These are phyloP conservation scores for Pomacea maculata DNA, from an alignment of 1,140 invertebrate genomes.

Conservation along the genomic window DNA sequence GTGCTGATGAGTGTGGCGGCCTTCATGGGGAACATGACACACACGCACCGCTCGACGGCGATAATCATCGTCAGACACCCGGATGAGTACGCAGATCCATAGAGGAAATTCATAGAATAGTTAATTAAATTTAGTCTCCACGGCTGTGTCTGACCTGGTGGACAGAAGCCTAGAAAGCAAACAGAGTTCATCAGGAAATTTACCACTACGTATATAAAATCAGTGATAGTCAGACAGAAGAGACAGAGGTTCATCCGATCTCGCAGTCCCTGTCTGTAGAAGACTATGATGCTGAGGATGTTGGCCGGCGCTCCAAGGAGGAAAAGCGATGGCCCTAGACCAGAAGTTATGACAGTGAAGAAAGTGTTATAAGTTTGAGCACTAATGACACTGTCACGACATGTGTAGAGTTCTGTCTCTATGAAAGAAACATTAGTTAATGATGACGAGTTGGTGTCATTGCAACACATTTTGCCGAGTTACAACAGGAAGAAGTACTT, in stretches of 20 bases:
- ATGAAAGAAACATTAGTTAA: too few species aligned
- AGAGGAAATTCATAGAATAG: neutral
- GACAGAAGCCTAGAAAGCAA: neutral
- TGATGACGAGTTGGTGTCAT: too few species aligned
- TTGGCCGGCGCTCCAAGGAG: neutral
- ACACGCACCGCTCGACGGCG: slow-evolving; percentile 12
- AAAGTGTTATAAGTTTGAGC: too few species aligned
- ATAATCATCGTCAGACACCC: slow-evolving; percentile 11
- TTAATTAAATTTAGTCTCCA: neutral
- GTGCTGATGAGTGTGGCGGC: slow-evolving; percentile 6
- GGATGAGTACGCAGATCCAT: slow-evolving; percentile 3
- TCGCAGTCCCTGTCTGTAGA: slow-evolving; percentile 1
- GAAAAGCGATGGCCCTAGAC: neutral
- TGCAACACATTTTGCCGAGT: too few species aligned
- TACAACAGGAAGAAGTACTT: too few species aligned
- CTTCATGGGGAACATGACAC: slow-evolving; percentile 9
- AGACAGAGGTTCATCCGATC: slow-evolving; percentile 17
- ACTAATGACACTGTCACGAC: too few species aligned
- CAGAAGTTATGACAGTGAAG: neutral
- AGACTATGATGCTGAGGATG: slow-evolving; percentile 8
- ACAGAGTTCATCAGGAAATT: neutral
- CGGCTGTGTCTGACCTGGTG: neutral
- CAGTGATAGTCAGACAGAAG: slow-evolving; percentile 6
- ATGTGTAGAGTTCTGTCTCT: too few species aligned
- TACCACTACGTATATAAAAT: neutral